These are phyloP conservation scores for Acleris literana DNA, from an alignment of 2,888 invertebrate species.

Conservation along the genomic window DNA sequence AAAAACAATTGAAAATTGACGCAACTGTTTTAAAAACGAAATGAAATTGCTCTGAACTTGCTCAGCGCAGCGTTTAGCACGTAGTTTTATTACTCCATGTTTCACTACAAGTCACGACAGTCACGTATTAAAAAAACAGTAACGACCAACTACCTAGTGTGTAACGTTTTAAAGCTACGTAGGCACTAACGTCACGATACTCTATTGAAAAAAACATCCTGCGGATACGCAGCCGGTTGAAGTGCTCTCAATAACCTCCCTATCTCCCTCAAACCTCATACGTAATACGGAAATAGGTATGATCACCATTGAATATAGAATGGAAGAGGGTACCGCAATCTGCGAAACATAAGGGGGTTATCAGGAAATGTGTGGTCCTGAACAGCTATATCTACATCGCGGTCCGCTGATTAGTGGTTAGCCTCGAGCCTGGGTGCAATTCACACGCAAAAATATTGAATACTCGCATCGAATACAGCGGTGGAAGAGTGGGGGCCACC, in stretches of 20 bases:
- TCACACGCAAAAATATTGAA: constrained; percentile 75
- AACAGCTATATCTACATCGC: constrained; percentile 50
- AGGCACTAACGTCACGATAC: not conserved
- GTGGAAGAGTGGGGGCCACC: constrained; percentile 43
- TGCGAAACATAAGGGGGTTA: constrained; percentile 6
- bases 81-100: not conserved
- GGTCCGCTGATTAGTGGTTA: constrained; percentile 68
- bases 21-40: constrained; percentile 33
- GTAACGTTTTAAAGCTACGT: no score
- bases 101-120: no score
- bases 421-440: constrained; percentile 56
- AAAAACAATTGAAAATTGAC: constrained; percentile 33
- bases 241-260: constrained; percentile 2
- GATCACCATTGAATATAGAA: constrained; percentile 7
- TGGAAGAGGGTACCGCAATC: constrained; percentile 2
- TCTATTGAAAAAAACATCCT: not conserved
- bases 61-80: not conserved
- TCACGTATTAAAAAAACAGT: no score
- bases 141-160: no score
- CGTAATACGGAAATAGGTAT: constrained; percentile 3
- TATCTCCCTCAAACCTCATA: constrained; percentile 13
- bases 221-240: not conserved
- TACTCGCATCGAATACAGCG: constrained; percentile 69
- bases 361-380: constrained; percentile 44
- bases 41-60: constrained; percentile 28